Evolutionary conservation across 2,113 vertebrate species (phyloP).

Genomic region (Zosterops lateralis): DNA sequence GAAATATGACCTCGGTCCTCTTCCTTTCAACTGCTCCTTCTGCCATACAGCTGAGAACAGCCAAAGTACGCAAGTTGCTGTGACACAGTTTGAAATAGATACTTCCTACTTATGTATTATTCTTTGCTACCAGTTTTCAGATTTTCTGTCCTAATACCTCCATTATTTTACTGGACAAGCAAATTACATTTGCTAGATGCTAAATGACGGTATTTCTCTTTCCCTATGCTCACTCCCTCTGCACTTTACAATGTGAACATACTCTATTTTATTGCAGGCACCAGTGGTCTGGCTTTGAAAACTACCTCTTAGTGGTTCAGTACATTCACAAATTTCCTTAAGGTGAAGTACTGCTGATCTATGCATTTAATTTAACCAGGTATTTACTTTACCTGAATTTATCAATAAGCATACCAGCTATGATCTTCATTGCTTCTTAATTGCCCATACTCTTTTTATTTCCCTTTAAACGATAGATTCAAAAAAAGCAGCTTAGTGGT

Average conservation of each 20-base stretch:
- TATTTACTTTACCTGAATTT: not conserved
- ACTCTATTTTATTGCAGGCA: not conserved
- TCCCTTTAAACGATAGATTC: constrained; percentile 11
- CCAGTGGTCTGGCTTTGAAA: not conserved
- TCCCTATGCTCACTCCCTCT: not conserved
- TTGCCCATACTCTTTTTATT: constrained; percentile 30
- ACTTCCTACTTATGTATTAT: not conserved
- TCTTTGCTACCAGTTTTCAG: not conserved
- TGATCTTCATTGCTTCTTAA: not conserved
- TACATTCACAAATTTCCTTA: not conserved
- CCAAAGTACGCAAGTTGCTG: not conserved
- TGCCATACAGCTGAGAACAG: not conserved
- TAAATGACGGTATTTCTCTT: not conserved
- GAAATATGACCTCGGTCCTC: not conserved
- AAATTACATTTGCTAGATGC: not conserved
- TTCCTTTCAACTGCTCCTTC: not conserved
- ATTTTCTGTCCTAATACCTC: not conserved
- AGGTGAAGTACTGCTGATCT: not conserved
- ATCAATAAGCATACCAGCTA: not conserved
- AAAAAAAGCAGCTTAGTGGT: constrained; percentile 26
- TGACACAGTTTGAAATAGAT: not conserved
- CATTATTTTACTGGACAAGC: not conserved
- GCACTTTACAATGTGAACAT: not conserved
- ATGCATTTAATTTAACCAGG: not conserved
- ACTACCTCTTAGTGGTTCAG: not conserved